Conservation (phyloP, 2,113 vertebrate species). For the Drymodes brunneopygia region DNA sequence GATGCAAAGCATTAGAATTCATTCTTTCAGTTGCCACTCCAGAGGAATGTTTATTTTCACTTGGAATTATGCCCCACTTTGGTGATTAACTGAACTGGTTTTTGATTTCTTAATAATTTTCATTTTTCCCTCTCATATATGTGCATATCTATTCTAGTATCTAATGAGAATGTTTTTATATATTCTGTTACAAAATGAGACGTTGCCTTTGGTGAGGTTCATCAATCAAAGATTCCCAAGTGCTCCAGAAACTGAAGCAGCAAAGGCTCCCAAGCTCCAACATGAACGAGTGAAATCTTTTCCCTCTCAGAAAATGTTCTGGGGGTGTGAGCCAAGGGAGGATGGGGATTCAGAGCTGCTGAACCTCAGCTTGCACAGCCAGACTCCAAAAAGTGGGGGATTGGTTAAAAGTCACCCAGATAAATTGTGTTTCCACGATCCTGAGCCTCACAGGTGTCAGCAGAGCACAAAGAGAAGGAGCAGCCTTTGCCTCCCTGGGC, state of each 20-base stretch:
- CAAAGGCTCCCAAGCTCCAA: not conserved
- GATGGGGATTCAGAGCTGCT: too few species aligned
- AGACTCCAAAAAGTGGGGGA: too few species aligned
- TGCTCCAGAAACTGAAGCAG: not conserved
- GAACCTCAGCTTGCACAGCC: too few species aligned
- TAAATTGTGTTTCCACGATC: too few species aligned
- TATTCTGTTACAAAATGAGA: not conserved
- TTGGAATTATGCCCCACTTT: not conserved
- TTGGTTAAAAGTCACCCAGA: too few species aligned
- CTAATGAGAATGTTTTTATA: too few species aligned
- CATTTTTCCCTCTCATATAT: not conserved
- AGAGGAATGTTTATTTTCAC: not conserved
- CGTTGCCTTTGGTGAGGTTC: not conserved
- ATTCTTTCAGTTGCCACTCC: not conserved
- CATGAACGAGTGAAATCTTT: not conserved
- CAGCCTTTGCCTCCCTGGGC: too few species aligned
- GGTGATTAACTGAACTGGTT: not conserved
- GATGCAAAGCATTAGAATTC: not conserved
- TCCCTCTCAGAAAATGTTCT: not conserved
- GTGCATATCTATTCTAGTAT: accelerated
- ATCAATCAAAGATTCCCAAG: not conserved
- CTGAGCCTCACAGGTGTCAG: too few species aligned
- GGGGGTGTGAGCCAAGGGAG: too few species aligned
- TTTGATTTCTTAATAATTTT: not conserved
- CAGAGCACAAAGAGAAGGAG: too few species aligned